A percentile compares a stretch with the other conserved stretches of the same genome.
Evolutionary conservation across 2,113 vertebrate genomes (phyloP).

Genomic region (Cygnus buccinator): DNA sequence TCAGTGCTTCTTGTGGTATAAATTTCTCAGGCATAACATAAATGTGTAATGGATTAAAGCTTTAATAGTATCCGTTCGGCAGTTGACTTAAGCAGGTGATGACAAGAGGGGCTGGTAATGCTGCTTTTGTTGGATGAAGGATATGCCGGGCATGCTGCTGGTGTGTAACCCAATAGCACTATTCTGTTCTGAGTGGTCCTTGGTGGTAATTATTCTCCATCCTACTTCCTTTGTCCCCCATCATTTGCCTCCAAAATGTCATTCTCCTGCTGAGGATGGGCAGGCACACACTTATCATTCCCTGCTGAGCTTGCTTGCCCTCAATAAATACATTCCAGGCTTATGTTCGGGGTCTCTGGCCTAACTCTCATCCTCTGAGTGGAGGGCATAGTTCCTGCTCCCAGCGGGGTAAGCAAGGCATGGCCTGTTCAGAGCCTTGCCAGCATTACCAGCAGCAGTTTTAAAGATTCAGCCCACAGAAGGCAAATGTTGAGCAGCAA

Average conservation of each 20-base stretch:
- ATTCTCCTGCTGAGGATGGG: conserved; percentile 54
- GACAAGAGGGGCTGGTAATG: conserved; percentile 69
- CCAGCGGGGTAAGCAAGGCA: neutral
- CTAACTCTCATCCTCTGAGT: neutral
- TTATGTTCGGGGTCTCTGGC: conserved; percentile 26
- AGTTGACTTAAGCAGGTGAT: conserved; percentile 76
- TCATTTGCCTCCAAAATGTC: conserved; percentile 54
- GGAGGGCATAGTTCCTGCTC: neutral
- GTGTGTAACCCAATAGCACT: conserved; percentile 48
- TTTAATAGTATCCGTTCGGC: conserved; percentile 70
- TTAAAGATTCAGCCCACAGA: neutral
- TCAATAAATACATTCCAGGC: conserved; percentile 59
- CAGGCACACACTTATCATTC: conserved; percentile 63
- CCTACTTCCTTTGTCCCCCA: conserved; percentile 43
- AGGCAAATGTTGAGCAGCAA: neutral
- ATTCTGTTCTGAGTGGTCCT: conserved; percentile 33
- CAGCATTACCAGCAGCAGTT: neutral
- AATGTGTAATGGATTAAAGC: conserved; percentile 76
- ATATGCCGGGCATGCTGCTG: conserved; percentile 49
- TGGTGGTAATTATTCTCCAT: conserved; percentile 61
- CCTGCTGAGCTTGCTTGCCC: conserved; percentile 57
- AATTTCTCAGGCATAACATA: conserved; percentile 72
- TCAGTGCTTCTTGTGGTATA: conserved; percentile 64
- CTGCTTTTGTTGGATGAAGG: conserved; percentile 71
- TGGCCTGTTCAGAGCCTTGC: neutral